phyloP scores from a whole-genome alignment of 2,113 vertebrate species.

The Diadophis punctatus region DNA sequence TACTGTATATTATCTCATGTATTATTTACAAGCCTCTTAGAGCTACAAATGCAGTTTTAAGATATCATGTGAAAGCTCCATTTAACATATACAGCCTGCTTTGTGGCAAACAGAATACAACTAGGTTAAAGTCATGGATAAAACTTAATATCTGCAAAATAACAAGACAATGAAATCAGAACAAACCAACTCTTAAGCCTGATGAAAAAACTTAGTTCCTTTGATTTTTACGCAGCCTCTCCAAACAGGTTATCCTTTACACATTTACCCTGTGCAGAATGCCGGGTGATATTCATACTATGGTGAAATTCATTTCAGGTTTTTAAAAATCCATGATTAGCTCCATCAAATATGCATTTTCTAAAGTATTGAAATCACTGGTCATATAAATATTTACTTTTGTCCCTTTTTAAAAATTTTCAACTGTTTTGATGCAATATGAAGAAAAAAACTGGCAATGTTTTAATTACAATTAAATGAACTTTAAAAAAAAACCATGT shows the following conservation, averaged over 20 bases:
- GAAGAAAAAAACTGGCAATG: neutral
- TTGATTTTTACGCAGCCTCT: neutral
- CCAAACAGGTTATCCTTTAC: neutral
- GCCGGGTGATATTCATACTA: neutral
- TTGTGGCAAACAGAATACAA: neutral
- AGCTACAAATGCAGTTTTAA: neutral
- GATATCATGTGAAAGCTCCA: neutral
- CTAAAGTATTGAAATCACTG: neutral
- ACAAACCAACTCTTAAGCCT: neutral
- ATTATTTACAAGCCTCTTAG: neutral
- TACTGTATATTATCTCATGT: neutral
- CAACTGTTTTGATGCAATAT: neutral
- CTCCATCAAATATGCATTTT: neutral
- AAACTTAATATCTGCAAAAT: neutral
- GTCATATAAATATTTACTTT: constrained; percentile 14
- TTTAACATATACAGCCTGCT: neutral
- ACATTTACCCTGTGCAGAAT: neutral
- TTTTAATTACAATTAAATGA: constrained; percentile 6
- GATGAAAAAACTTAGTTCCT: neutral
- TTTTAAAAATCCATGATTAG: neutral
- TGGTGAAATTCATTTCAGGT: neutral
- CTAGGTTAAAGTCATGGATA: neutral
- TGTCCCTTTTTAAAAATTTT: constrained; percentile 9
- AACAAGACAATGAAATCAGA: neutral
- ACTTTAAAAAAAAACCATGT: constrained; percentile 28